Conservation (phyloP, 2,113 vertebrate species). For the Illadopsis cleaveri region DNA sequence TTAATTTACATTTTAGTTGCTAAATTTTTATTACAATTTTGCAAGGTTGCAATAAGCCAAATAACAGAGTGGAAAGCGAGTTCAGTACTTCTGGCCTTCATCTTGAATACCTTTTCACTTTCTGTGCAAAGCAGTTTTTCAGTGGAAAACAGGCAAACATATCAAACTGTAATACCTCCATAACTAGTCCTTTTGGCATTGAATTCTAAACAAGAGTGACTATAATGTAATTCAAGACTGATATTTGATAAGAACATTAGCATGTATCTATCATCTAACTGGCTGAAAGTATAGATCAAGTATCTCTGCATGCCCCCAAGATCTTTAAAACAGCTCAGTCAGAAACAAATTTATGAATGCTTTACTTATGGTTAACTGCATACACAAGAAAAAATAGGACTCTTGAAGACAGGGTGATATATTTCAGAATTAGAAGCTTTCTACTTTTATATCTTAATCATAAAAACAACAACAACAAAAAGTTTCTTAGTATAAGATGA, state of each 20-base stretch:
- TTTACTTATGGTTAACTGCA: background rate
- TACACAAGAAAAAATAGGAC: background rate
- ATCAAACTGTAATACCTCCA: background rate
- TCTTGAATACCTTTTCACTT: background rate
- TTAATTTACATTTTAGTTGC: background rate
- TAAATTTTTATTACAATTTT: background rate
- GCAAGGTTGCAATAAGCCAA: background rate
- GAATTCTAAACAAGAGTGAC: background rate
- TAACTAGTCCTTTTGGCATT: background rate
- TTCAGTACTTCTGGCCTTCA: background rate
- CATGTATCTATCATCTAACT: background rate
- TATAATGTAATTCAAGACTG: background rate
- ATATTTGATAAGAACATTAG: background rate
- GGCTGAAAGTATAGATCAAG: background rate
- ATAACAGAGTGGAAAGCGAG: background rate
- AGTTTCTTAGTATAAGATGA: background rate
- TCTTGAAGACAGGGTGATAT: background rate
- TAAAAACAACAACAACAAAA: background rate
- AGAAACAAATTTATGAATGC: background rate
- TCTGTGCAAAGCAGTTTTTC: background rate
- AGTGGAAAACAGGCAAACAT: background rate
- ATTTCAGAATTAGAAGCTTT: background rate
- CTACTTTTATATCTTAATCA: background rate
- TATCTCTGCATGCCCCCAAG: background rate
- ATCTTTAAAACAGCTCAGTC: background rate